phyloP scores from a whole-genome alignment of 2,113 vertebrate genomes.

The Ranitomeya imitator region DNA sequence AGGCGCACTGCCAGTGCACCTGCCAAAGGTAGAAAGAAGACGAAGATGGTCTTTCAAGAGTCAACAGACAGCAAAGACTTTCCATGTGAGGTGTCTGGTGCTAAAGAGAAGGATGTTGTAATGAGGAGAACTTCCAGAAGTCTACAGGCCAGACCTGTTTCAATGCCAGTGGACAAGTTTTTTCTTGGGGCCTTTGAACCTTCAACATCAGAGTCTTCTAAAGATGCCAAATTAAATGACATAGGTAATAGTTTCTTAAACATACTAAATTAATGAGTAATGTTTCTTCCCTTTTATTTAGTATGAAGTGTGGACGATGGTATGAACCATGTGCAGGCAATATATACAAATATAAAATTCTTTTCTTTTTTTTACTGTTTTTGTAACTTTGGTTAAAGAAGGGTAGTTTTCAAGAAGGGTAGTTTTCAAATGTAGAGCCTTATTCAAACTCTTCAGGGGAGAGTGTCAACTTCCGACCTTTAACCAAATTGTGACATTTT shows the following conservation, averaged over 20 bases:
- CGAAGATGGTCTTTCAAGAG: slow-evolving; percentile 86
- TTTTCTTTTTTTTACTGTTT: background rate
- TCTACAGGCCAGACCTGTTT: slow-evolving; percentile 83
- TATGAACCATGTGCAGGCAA: background rate
- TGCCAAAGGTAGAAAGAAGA: slow-evolving; percentile 93
- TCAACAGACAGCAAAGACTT: slow-evolving; percentile 78
- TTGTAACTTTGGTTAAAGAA: background rate
- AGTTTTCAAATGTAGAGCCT: too few species aligned
- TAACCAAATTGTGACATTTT: background rate
- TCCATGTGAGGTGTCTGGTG: slow-evolving; percentile 62
- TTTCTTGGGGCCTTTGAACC: slow-evolving; percentile 73
- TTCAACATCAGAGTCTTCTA: slow-evolving; percentile 64
- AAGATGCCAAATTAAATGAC: slow-evolving; percentile 64
- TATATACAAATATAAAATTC: too few species aligned
- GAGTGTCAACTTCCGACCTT: background rate
- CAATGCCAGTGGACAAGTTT: slow-evolving; percentile 88
- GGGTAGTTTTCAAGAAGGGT: too few species aligned
- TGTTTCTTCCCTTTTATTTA: too few species aligned
- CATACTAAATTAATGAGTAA: too few species aligned
- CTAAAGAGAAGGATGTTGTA: slow-evolving; percentile 67
- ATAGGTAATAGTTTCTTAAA: slow-evolving; percentile 72
- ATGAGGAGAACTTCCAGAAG: slow-evolving; percentile 67
- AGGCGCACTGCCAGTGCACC: slow-evolving; percentile 94
- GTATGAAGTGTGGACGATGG: too few species aligned
- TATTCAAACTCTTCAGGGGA: background rate